A percentile compares a stretch with the other conserved stretches of the same genome.
phyloP scores from a whole-genome alignment of 2,888 invertebrate genomes.

The Pseudococcus jackbeardsleyi region DNA sequence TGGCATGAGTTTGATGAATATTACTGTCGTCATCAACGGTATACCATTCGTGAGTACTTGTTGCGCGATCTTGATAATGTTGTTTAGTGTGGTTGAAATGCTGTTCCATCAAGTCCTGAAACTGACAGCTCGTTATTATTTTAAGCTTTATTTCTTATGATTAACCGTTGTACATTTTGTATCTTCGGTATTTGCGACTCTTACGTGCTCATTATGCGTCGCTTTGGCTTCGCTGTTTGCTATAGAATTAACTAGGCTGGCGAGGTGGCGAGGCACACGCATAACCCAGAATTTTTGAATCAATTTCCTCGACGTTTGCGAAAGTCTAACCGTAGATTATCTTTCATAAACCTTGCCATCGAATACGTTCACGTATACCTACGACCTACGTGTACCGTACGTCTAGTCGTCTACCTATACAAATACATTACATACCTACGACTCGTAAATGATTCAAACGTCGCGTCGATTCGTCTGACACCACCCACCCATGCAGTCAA shows the following conservation, averaged over 20 bases:
- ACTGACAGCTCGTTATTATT: slow-evolving; percentile 44
- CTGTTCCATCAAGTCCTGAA: slow-evolving; percentile 32
- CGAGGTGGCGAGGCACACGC: not conserved
- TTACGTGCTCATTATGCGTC: not conserved
- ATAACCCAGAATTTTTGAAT: not conserved
- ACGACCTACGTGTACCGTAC: too few species aligned
- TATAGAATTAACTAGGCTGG: too few species aligned
- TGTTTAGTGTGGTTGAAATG: slow-evolving; percentile 41
- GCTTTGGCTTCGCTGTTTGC: not conserved
- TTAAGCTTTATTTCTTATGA: slow-evolving; percentile 31
- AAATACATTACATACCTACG: too few species aligned
- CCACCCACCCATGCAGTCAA: too few species aligned
- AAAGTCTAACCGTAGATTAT: not conserved
- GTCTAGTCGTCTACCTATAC: too few species aligned
- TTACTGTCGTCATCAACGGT: slow-evolving; percentile 21
- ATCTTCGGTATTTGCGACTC: not conserved
- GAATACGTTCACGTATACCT: too few species aligned
- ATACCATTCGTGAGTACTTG: slow-evolving; percentile 40
- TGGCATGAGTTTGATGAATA: slow-evolving; percentile 26
- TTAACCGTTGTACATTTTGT: slow-evolving; percentile 31
- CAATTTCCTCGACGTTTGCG: not conserved
- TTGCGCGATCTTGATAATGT: slow-evolving; percentile 35
- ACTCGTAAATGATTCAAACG: not conserved
- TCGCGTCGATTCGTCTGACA: not conserved
- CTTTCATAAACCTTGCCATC: not conserved